Evolutionary conservation across 2,797 vertebrate species (phyloP), one percentile per base, ranked within the genome.

Genomic region (Sebastes miniatus): DNA sequence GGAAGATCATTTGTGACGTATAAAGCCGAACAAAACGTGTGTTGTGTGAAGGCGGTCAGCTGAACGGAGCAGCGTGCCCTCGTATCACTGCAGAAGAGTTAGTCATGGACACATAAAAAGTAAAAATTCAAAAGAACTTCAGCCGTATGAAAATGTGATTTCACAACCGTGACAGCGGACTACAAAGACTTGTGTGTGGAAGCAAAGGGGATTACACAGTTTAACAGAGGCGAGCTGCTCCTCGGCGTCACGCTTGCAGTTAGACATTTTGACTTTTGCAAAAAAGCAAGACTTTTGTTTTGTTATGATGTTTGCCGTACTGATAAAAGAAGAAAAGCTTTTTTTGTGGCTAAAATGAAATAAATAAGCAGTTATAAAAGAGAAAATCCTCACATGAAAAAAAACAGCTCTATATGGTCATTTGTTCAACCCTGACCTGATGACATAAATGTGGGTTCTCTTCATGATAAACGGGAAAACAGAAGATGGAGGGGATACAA

Each of bases 11-110:
- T 27, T 70, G 62, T 91, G 90, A 89, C 77, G 83, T 73, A 31
- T 16, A 1, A 83, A 83, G 56, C 24, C 9, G 27, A 89, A 92
- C 87, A 93, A 83, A 88, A 81, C 34, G 4, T 24, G 83, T 32
- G 74, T 91, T 92, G 86, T 90, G 9, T 81, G 80, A 69, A 34
- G 13, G 78, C 16, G 65, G 66, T 91, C 92, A 93, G 90, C 88
- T 93, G 92, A 91, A 83, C 25, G 1, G 43, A 72, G 82, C 69
- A 52, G 67, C 77, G 14, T 57, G 73, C 16, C 71, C 68, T 47
- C 5, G 5, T 75, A 83, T 87, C 83, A 64, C 43, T 77, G 81
- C 5, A 2, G n/a, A 36, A 20, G n/a, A 79, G 70, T 88, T 80
- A 83, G 67, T 77, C 77, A 83, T 79, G 80, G 84, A 39, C 56